These are phyloP conservation scores for Melanotaenia trifasciata DNA, from an alignment of 2,797 vertebrate genomes.

Conservation along the genomic window DNA sequence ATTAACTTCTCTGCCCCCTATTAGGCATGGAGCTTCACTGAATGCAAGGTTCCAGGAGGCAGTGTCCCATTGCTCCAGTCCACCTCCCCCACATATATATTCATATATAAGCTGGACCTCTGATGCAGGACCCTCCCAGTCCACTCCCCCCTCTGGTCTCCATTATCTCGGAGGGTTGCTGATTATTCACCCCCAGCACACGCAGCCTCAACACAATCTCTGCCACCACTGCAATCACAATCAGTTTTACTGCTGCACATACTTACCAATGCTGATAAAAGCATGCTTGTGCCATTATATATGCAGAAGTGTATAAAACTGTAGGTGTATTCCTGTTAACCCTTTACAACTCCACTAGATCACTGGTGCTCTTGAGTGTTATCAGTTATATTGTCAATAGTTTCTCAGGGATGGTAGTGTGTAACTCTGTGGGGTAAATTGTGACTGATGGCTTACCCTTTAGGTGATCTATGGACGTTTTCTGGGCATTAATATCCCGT, in stretches of 20 bases:
- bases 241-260: conserved; percentile 44
- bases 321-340: conserved; percentile 3
- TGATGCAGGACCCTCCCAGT: conserved; percentile 26
- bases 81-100: conserved; percentile 8
- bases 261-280: conserved; percentile 32
- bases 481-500: no score
- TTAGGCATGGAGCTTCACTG: conserved; percentile 70
- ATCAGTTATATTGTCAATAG: no score
- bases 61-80: conserved; percentile 45
- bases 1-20: conserved; percentile 83
- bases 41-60: conserved; percentile 57
- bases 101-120: conserved; percentile 40
- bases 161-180: conserved; percentile 67
- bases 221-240: conserved; percentile 56
- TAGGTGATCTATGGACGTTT: no score
- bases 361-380: no score
- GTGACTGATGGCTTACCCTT: no score
- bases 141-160: conserved; percentile 37
- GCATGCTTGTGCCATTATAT: conserved; percentile 12
- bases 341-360: conserved; percentile 14
- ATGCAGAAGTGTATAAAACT: neutral
- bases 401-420: no score
- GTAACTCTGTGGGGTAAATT: no score
- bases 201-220: conserved; percentile 63
- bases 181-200: conserved; percentile 70